Percentiles rank a stretch among this genome's conserved stretches.
Evolutionary conservation across 2,888 invertebrate species (phyloP).

Genomic region (Epicampocera succincta): DNA sequence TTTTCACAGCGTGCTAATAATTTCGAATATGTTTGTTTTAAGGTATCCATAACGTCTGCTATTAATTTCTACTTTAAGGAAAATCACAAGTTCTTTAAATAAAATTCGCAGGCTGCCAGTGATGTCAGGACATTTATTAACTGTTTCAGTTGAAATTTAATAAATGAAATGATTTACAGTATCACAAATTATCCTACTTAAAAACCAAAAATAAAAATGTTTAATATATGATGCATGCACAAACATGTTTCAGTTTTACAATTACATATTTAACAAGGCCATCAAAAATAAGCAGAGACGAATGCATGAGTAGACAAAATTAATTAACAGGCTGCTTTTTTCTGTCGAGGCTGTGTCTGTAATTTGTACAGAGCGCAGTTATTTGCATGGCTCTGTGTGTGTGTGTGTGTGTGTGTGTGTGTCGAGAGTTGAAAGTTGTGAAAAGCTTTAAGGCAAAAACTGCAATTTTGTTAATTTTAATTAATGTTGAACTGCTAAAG

Average conservation of each 20-base stretch:
- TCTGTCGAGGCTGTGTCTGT: neutral
- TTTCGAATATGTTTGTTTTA: no score
- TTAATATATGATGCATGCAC: slow-evolving; percentile 14
- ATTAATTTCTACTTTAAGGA: no score
- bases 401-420: neutral
- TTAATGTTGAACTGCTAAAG: slow-evolving; percentile 17
- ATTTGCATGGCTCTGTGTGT: no score
- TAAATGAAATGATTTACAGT: slow-evolving; percentile 7
- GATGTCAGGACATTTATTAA: slow-evolving; percentile 8
- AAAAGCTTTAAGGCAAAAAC: neutral
- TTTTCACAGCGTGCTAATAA: no score
- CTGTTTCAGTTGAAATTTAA: slow-evolving; percentile 22
- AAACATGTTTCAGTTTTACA: slow-evolving; percentile 22
- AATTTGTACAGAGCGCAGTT: neutral
- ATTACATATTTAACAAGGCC: neutral
- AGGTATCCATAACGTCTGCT: no score
- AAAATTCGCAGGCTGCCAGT: no score
- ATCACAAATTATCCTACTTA: neutral
- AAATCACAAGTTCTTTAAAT: no score
- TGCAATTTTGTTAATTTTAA: slow-evolving; percentile 3
- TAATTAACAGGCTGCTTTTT: slow-evolving; percentile 32
- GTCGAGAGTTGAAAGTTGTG: neutral
- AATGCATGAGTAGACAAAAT: slow-evolving; percentile 30
- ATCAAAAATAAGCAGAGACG: slow-evolving; percentile 1
- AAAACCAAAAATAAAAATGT: neutral